Evolutionary conservation across 2,888 invertebrate genomes (phyloP), one percentile per base, ranked within the genome.

Genomic region (Andrena camellia): DNA sequence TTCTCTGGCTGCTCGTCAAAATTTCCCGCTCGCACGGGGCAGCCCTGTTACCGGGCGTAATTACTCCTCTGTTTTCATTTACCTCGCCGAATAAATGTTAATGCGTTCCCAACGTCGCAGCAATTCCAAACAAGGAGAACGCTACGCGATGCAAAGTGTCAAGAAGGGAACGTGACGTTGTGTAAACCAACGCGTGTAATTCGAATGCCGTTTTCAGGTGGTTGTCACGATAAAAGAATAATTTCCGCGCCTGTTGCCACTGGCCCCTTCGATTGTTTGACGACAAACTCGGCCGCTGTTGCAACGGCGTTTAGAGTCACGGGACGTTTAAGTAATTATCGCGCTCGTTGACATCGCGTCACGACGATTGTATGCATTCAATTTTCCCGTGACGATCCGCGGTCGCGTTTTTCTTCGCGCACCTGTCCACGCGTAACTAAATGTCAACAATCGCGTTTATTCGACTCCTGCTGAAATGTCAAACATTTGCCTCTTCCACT

Each of bases 401-500:
- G 17, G 48, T 62, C 54, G 35, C 48, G 68, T 69, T 78, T 68
- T 69, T 68, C 63, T 79, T 78, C 20, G 23, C 48, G 69, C 59
- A 29, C 13, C 29, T 42, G 59, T 70, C 13, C 48, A 0, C 63
- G 23, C n/a, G 35, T 48, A 79, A 69, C 78, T 57, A 59, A 79
- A 79, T 52, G 70, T 78, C 64, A 79, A 79, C 70, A 79, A 7
- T 10, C 23, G 8, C 50, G 59, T 79, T 78, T 79, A 79, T 79
- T 69, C 17, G 33, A 29, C 48, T 69, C 33, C 29, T 23, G 68
- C 31, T 35, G 50, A 62, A 10, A 26, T 23, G 63, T 57, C 48
- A 31, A 59, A 64, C 20, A 35, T 59, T 69, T 68, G 62, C 8
- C 59, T 3, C 20, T n/a, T 42, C 23, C 29, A 10, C 33, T 1